Conservation (phyloP, 2,113 vertebrate genomes). For the Toxotes chatareus region DNA sequence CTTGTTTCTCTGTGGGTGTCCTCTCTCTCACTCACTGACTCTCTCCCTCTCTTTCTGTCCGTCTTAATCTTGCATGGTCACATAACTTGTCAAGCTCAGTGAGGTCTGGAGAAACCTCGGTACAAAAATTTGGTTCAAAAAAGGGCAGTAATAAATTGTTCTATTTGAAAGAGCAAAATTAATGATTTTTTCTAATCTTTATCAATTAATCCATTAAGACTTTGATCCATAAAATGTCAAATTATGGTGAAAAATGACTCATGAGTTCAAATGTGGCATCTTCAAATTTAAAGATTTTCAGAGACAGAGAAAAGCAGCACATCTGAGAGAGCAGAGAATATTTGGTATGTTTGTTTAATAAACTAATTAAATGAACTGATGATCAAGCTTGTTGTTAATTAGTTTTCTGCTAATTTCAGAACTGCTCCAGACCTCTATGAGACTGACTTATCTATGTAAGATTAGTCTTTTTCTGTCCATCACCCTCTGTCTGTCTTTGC, state of each 20-base stretch:
- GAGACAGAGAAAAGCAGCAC: background rate
- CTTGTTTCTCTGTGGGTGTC: constrained; percentile 18
- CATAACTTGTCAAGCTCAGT: constrained; percentile 13
- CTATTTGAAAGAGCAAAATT: no score
- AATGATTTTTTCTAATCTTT: no score
- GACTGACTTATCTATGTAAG: constrained; percentile 14
- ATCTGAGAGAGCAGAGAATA: background rate
- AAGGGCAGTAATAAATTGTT: background rate
- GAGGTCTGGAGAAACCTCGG: background rate
- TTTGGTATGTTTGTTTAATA: background rate
- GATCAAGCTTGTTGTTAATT: background rate
- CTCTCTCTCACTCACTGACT: constrained; percentile 10
- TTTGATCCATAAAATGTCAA: no score
- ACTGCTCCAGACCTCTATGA: background rate
- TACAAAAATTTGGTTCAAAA: background rate
- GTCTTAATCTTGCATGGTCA: constrained; percentile 12
- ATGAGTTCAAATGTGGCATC: no score
- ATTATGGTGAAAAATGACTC: no score
- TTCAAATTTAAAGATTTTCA: background rate
- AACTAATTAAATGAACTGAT: background rate
- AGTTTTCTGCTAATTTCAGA: background rate
- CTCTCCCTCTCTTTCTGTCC: constrained; percentile 11
- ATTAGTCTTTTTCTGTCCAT: constrained; percentile 30
- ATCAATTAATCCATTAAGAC: background rate
- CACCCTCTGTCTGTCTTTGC: background rate